phyloP scores from a whole-genome alignment of 2,113 vertebrate genomes.

The Opisthocomus hoazin region DNA sequence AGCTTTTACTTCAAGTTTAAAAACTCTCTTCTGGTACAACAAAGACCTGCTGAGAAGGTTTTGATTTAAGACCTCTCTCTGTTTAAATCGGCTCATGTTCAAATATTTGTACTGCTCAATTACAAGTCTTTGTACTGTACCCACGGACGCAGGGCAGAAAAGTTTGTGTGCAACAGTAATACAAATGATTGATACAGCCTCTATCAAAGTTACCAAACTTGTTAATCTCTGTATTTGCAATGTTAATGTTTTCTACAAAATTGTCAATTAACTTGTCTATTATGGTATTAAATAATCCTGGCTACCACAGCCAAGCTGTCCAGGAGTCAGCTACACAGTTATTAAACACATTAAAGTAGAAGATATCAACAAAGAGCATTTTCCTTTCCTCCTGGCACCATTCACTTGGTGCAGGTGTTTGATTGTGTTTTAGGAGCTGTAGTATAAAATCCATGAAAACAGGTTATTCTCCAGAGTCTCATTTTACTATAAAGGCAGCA shows the following conservation, averaged over 20 bases:
- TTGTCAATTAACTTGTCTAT: background rate
- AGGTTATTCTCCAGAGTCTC: background rate
- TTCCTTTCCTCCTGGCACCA: background rate
- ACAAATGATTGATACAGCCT: background rate
- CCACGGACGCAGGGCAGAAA: background rate
- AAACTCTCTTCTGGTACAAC: background rate
- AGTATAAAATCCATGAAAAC: background rate
- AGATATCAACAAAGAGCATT: background rate
- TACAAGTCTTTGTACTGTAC: conserved; percentile 3
- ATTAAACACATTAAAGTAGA: background rate
- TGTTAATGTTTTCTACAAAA: conserved; percentile 18
- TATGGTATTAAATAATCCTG: background rate
- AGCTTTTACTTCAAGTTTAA: background rate
- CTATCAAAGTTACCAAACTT: background rate
- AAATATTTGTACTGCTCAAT: conserved; percentile 22
- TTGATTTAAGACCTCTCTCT: conserved; percentile 10
- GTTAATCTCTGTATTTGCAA: conserved; percentile 21
- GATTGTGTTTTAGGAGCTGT: background rate
- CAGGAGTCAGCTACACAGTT: background rate
- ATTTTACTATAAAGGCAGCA: background rate
- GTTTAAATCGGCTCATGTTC: background rate
- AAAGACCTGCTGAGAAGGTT: background rate
- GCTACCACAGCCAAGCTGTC: background rate
- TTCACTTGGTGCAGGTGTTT: background rate
- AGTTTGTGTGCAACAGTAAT: background rate